A percentile compares a stretch with the other conserved stretches of the same genome.
Evolutionary conservation across 1,140 invertebrate species (phyloP).

Genomic region (Drosophila arawakana): DNA sequence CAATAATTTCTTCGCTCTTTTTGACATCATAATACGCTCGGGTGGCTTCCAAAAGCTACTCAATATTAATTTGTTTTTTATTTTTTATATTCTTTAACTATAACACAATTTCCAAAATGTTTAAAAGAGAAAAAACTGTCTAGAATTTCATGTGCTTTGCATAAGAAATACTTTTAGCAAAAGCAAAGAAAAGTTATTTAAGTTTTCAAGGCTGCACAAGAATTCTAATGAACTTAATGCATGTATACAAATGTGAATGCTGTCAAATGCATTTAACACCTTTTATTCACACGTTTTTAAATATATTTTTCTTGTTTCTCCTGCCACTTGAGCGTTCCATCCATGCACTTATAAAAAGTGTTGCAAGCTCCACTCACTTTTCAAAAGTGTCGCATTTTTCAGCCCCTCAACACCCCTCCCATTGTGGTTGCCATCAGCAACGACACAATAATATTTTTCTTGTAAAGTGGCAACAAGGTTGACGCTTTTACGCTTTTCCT

Average conservation of each 20-base stretch:
- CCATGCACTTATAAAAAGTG: neutral
- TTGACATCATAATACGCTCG: slow-evolving; percentile 3
- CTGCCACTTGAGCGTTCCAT: neutral
- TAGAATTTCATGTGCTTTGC: neutral
- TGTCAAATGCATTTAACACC: too few species aligned
- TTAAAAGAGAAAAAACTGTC: neutral
- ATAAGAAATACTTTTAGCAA: too few species aligned
- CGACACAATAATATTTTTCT: slow-evolving; percentile 52
- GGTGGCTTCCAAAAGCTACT: neutral
- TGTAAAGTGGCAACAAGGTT: slow-evolving; percentile 60
- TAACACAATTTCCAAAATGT: neutral
- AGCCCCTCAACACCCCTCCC: neutral
- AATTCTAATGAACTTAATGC: too few species aligned
- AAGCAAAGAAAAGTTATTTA: too few species aligned
- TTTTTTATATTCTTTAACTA: neutral
- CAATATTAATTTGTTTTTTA: slow-evolving; percentile 15
- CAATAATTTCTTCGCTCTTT: slow-evolving; percentile 12
- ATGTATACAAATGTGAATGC: too few species aligned
- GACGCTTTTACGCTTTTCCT: slow-evolving; percentile 48
- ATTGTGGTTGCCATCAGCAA: slow-evolving; percentile 31
- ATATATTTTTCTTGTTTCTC: neutral
- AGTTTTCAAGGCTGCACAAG: too few species aligned
- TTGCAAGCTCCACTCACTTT: neutral
- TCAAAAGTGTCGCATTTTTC: neutral
- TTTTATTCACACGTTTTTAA: neutral